These are phyloP conservation scores for Latrodectus geometricus DNA, from an alignment of 1,140 invertebrate genomes.

Conservation along the genomic window DNA sequence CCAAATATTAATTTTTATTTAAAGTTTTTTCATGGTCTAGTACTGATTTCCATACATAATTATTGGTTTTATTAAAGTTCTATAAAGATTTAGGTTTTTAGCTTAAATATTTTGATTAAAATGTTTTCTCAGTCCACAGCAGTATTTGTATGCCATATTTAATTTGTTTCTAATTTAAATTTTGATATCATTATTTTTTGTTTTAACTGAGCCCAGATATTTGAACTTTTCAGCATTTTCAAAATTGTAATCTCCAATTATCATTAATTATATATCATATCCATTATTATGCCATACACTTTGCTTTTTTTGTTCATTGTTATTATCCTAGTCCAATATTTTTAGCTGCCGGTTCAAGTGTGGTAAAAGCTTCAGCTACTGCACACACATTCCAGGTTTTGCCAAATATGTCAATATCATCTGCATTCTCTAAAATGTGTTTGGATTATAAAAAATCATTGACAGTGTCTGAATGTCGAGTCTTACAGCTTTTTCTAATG, in stretches of 20 bases:
- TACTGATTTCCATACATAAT: background rate
- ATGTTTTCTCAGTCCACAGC: background rate
- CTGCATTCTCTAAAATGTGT: background rate
- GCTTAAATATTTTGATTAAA: background rate
- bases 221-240: background rate
- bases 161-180: background rate
- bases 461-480: background rate
- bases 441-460: background rate
- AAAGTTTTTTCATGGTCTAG: too few species aligned
- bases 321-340: background rate
- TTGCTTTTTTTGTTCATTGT: background rate
- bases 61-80: background rate
- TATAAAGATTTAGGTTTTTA: background rate
- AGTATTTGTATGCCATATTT: background rate
- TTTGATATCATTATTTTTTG: background rate
- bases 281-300: background rate
- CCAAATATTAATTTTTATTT: too few species aligned
- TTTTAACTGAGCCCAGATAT: background rate
- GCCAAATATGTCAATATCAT: background rate
- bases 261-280: background rate
- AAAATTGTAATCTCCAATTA: background rate
- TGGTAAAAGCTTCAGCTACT: background rate
- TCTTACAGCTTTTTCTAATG: background rate
- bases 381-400: background rate
- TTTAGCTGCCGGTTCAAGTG: background rate